phyloP scores from a whole-genome alignment of 2,888 invertebrate species.

The Harpalus rufipes region DNA sequence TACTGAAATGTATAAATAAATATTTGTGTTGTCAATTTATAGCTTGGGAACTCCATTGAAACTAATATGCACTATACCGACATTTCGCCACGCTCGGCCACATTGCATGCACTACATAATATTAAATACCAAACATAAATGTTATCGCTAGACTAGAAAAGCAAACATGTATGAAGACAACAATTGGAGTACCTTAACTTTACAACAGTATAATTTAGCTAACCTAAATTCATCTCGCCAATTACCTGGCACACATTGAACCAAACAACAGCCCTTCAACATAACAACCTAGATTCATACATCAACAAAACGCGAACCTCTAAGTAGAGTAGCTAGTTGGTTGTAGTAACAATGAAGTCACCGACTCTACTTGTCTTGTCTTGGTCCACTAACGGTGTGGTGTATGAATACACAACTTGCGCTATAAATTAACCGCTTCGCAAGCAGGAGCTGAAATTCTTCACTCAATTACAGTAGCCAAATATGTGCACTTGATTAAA shows the following conservation, averaged over 20 bases:
- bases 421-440: constrained; percentile 47
- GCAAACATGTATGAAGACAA: not conserved
- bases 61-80: not conserved
- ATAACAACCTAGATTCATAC: constrained; percentile 28
- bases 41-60: not conserved
- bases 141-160: not conserved
- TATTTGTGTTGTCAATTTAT: too few species aligned
- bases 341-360: constrained; percentile 31
- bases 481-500: constrained; percentile 48
- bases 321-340: not conserved
- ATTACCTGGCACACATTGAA: constrained; percentile 25
- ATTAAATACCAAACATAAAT: not conserved
- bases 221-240: not conserved
- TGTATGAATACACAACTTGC: constrained; percentile 51
- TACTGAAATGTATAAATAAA: too few species aligned
- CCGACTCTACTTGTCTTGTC: constrained; percentile 40
- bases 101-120: not conserved
- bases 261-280: constrained; percentile 6
- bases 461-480: constrained; percentile 53
- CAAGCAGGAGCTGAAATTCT: constrained; percentile 33
- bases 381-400: constrained; percentile 19
- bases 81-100: not conserved
- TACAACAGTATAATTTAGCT: not conserved
- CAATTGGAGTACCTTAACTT: not conserved
- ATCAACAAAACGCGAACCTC: constrained; percentile 12